Conservation (phyloP, 2,797 vertebrate species). For the Lepilemur septentrionalis region DNA sequence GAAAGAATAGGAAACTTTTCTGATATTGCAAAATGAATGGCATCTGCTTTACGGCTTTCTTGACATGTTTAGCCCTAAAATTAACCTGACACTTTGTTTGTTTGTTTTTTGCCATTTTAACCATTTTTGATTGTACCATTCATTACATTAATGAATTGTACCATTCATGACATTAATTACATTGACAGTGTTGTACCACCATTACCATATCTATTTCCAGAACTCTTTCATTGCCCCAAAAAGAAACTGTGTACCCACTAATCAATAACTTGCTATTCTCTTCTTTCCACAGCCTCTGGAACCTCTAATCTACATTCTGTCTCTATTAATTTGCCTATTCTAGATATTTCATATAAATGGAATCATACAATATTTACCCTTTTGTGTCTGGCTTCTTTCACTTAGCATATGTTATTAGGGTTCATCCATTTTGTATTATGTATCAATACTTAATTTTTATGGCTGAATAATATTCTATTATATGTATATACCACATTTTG, state of each 20-base stretch:
- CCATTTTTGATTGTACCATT: conserved; percentile 10
- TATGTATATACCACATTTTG: background rate
- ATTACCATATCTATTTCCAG: background rate
- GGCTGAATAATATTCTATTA: background rate
- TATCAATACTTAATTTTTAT: background rate
- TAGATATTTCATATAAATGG: background rate
- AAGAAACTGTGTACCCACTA: background rate
- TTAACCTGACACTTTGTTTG: background rate
- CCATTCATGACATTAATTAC: background rate
- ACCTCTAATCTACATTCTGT: background rate
- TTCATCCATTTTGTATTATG: conserved; percentile 12
- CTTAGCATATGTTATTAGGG: background rate
- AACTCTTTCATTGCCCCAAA: background rate
- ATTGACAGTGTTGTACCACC: background rate
- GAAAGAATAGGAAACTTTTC: background rate
- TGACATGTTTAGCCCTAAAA: background rate
- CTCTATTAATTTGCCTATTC: background rate
- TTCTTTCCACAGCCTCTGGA: background rate
- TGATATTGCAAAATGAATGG: background rate
- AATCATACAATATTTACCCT: background rate
- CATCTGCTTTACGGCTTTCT: conserved; percentile 1
- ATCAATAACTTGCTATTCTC: background rate
- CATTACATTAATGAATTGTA: no score
- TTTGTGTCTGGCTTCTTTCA: background rate
- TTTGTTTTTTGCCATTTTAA: background rate